phyloP scores from a whole-genome alignment of 2,797 vertebrate genomes.

The Artibeus jamaicensis region DNA sequence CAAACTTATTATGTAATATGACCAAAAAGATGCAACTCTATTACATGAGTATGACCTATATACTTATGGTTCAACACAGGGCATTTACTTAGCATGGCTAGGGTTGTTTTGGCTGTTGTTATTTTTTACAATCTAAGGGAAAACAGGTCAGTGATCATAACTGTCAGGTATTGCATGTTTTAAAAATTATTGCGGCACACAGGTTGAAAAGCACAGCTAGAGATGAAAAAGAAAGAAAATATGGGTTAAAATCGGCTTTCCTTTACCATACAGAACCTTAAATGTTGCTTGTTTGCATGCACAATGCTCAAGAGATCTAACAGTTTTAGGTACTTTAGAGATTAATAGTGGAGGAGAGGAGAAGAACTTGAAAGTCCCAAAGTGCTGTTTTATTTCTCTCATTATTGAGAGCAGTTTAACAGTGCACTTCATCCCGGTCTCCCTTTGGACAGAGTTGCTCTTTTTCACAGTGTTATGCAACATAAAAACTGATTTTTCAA shows the following conservation, averaged over 20 bases:
- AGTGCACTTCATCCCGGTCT: not conserved
- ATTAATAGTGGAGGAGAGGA: constrained; percentile 13
- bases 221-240: not conserved
- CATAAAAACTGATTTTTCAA: constrained; percentile 37
- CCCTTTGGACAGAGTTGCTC: not conserved
- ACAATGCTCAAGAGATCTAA: not conserved
- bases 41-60: not conserved
- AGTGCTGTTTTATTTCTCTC: constrained; percentile 20
- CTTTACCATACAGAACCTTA: not conserved
- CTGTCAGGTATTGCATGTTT: not conserved
- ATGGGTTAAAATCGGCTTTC: not conserved
- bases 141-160: not conserved
- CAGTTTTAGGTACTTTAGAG: constrained; percentile 6
- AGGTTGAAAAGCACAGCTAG: not conserved
- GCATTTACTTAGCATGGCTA: not conserved
- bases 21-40: not conserved
- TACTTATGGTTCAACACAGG: not conserved
- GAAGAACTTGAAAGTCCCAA: not conserved
- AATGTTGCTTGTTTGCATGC: not conserved
- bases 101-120: not conserved
- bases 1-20: not conserved
- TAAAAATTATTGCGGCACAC: not conserved
- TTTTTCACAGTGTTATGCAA: constrained; percentile 42
- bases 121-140: not conserved
- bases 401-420: constrained; percentile 24